Percentiles rank a stretch among this genome's conserved stretches.
Evolutionary conservation across 2,113 vertebrate species (phyloP).

Genomic region (Cheilinus undulatus): DNA sequence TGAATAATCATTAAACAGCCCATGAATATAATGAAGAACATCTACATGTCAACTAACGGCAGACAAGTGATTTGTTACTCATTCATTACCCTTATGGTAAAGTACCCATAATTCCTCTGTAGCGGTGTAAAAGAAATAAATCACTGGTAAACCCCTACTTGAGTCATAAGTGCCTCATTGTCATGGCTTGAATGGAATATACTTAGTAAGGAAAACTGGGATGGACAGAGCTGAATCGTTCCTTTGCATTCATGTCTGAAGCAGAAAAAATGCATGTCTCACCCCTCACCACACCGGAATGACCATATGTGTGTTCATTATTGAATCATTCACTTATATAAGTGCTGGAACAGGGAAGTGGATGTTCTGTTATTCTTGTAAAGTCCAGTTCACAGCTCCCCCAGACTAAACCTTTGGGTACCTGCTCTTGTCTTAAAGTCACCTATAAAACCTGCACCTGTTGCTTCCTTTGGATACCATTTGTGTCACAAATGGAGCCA

Average conservation of each 20-base stretch:
- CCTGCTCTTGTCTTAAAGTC: constrained; percentile 34
- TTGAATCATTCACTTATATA: neutral
- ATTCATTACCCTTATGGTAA: too few relatives aligned
- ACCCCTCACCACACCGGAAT: too few relatives aligned
- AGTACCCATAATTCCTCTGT: constrained; percentile 7
- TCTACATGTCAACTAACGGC: too few relatives aligned
- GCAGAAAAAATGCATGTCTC: neutral
- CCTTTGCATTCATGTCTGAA: constrained; percentile 1
- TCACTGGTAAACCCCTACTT: constrained; percentile 35
- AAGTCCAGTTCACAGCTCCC: neutral
- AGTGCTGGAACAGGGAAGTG: neutral
- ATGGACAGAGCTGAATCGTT: neutral
- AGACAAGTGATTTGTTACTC: too few relatives aligned
- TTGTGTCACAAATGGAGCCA: constrained; percentile 41
- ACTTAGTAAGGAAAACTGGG: neutral
- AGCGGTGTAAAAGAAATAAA: constrained; percentile 7
- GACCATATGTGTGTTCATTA: neutral
- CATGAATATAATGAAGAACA: too few relatives aligned
- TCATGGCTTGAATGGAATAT: constrained; percentile 29
- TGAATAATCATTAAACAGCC: too few relatives aligned
- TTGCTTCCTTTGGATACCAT: constrained; percentile 64
- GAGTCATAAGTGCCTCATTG: constrained; percentile 42
- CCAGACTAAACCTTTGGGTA: neutral
- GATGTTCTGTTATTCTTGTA: neutral
- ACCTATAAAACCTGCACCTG: constrained; percentile 72